These are phyloP conservation scores for Hiodon tergisus DNA, from an alignment of 2,113 vertebrate genomes.

Conservation along the genomic window DNA sequence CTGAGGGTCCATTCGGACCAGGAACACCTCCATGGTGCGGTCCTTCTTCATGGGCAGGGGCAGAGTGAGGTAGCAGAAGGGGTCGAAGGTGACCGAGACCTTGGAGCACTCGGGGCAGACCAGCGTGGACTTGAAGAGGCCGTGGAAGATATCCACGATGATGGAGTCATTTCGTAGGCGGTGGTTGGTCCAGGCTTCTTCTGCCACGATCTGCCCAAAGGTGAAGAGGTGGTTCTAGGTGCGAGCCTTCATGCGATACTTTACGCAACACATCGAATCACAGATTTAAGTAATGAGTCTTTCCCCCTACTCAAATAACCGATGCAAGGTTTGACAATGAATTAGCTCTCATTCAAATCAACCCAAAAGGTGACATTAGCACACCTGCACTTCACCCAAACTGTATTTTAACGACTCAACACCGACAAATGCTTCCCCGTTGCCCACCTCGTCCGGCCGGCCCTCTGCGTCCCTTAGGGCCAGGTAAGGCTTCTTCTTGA, in stretches of 20 bases:
- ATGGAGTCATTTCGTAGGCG: slow-evolving; percentile 80
- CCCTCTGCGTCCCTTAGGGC: slow-evolving; percentile 87
- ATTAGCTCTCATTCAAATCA: background rate
- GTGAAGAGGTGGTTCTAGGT: too few relatives aligned
- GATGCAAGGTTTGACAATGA: background rate
- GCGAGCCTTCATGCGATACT: background rate
- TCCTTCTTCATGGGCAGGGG: slow-evolving; percentile 87
- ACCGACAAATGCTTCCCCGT: too few relatives aligned
- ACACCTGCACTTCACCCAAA: background rate
- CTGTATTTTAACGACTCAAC: too few relatives aligned
- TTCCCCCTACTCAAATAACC: background rate
- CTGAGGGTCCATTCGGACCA: slow-evolving; percentile 80
- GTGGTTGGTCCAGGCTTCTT: slow-evolving; percentile 85
- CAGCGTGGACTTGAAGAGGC: slow-evolving; percentile 85
- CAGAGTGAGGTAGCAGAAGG: slow-evolving; percentile 87
- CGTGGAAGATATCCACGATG: slow-evolving; percentile 86
- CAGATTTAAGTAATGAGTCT: too few relatives aligned
- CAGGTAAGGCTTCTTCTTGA: slow-evolving; percentile 95
- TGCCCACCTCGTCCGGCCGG: slow-evolving; percentile 79
- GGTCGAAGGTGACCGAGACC: slow-evolving; percentile 86
- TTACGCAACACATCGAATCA: background rate
- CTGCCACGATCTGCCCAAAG: slow-evolving; percentile 72
- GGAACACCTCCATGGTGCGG: slow-evolving; percentile 78
- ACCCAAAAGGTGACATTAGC: background rate
- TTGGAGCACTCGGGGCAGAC: slow-evolving; percentile 84